Evolutionary conservation across 2,113 vertebrate species (phyloP).

Genomic region (Trematomus loennbergii): DNA sequence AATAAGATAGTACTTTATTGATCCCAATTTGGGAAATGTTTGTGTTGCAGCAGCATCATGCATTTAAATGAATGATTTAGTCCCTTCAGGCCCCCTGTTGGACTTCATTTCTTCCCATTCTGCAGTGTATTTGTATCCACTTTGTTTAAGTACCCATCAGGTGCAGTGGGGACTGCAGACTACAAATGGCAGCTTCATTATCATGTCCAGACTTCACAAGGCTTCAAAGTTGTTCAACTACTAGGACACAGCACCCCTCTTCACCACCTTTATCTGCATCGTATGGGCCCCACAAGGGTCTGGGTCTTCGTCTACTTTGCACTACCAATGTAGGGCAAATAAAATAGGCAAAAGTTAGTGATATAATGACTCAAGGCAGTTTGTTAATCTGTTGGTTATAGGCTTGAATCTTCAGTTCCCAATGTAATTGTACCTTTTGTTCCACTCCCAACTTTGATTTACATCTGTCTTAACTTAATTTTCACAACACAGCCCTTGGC

Average conservation of each 20-base stretch:
- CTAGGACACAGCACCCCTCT: background rate
- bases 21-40: no score
- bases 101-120: background rate
- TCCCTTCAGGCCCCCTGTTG: background rate
- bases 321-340: background rate
- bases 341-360: background rate
- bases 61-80: background rate
- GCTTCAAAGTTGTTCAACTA: background rate
- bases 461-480: background rate
- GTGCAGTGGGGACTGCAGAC: background rate
- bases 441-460: background rate
- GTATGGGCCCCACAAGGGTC: background rate
- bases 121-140: background rate
- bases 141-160: background rate
- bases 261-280: background rate
- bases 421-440: background rate
- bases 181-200: background rate
- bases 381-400: background rate
- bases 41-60: no score
- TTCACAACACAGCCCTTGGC: background rate
- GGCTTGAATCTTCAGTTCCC: background rate
- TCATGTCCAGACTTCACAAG: background rate
- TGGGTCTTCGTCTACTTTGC: background rate
- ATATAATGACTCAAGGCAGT: background rate
- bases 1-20: no score